phyloP scores from a whole-genome alignment of 2,888 invertebrate species.

The Aplocera efformata region DNA sequence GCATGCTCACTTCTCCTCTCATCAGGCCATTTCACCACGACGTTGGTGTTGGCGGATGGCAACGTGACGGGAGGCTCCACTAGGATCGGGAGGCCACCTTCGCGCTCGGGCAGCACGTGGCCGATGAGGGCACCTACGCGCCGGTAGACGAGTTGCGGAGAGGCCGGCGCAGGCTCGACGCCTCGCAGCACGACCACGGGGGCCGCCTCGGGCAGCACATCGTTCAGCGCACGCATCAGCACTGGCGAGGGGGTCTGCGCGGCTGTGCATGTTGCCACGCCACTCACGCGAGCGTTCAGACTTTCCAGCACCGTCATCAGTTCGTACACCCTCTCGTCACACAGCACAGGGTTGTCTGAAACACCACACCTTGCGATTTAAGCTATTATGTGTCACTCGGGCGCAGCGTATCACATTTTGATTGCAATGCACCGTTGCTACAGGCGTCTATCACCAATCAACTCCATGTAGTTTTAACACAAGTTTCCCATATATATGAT shows the following conservation, averaged over 20 bases:
- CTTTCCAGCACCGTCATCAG: constrained; percentile 85
- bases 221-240: constrained; percentile 61
- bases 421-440: too few species aligned
- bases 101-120: constrained; percentile 59
- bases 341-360: constrained; percentile 90
- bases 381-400: too few species aligned
- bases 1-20: constrained; percentile 45
- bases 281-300: constrained; percentile 86
- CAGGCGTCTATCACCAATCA: too few species aligned
- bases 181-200: constrained; percentile 51
- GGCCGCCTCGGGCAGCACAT: constrained; percentile 45
- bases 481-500: too few species aligned
- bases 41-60: constrained; percentile 54
- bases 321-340: constrained; percentile 86
- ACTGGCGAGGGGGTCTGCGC: constrained; percentile 53
- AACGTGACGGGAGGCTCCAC: constrained; percentile 71
- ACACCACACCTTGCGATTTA: constrained; percentile 25
- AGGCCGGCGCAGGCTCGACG: constrained; percentile 32
- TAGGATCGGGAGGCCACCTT: constrained; percentile 59
- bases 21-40: constrained; percentile 70
- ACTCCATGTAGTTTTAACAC: too few species aligned
- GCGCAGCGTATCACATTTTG: too few species aligned
- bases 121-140: constrained; percentile 64
- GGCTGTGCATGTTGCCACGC: constrained; percentile 80
- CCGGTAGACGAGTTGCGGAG: constrained; percentile 51